Conservation (phyloP, 2,888 invertebrate genomes). For the Caenorhabditis sp. region DNA sequence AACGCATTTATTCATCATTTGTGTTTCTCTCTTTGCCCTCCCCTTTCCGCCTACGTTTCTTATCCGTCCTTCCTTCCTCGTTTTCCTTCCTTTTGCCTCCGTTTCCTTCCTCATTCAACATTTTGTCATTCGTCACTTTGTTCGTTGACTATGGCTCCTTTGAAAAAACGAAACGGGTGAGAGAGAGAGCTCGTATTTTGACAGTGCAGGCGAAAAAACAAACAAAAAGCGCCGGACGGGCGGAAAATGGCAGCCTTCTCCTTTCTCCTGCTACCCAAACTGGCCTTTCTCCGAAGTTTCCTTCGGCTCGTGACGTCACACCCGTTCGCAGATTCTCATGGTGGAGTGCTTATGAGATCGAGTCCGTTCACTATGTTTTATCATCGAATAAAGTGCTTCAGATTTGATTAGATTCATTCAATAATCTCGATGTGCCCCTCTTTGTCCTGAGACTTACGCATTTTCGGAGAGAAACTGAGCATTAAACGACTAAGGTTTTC, state of each 20-base stretch:
- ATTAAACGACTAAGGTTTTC: conserved; percentile 10
- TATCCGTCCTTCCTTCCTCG: background rate
- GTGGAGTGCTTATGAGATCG: too few relatives aligned
- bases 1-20: conserved; percentile 58
- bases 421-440: background rate
- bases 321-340: background rate
- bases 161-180: conserved; percentile 2
- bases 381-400: conserved; percentile 42
- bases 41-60: conserved; percentile 41
- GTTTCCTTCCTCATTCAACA: conserved; percentile 44
- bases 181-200: conserved; percentile 38
- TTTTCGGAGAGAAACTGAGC: background rate
- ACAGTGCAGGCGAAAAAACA: conserved; percentile 52
- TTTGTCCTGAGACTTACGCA: too few relatives aligned
- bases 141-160: background rate
- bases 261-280: conserved; percentile 24
- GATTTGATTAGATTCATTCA: background rate
- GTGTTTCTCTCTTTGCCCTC: conserved; percentile 36
- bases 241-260: conserved; percentile 17
- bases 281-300: conserved; percentile 18
- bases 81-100: background rate
- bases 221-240: conserved; percentile 27
- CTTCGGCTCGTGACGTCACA: conserved; percentile 27
- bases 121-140: conserved; percentile 27
- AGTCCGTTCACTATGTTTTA: background rate